Conservation (phyloP, 1,140 invertebrate species). For the Drosophila santomea region DNA sequence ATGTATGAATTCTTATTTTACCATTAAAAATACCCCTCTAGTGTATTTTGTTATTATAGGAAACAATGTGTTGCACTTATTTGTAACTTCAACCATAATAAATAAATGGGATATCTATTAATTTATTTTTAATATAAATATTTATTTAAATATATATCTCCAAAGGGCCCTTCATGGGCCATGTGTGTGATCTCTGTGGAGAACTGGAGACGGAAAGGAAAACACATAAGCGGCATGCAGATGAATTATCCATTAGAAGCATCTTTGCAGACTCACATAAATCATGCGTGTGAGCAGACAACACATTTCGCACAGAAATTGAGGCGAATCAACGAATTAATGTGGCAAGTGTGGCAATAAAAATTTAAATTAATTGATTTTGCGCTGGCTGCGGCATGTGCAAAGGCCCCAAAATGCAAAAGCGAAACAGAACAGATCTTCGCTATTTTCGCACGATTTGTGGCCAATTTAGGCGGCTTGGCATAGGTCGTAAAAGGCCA, state of each 20-base stretch:
- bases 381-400: conserved; percentile 35
- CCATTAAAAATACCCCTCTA: too few species aligned
- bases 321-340: conserved; percentile 53
- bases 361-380: conserved; percentile 76
- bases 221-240: conserved; percentile 1
- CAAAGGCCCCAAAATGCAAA: background rate
- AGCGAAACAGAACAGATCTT: conserved; percentile 13
- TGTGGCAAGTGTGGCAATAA: conserved; percentile 69
- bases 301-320: conserved; percentile 40
- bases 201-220: background rate
- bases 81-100: too few species aligned
- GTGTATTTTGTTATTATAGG: too few species aligned
- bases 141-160: too few species aligned
- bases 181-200: background rate
- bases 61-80: too few species aligned
- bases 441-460: conserved; percentile 63
- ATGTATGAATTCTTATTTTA: background rate
- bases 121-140: too few species aligned
- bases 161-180: background rate
- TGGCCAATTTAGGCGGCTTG: conserved; percentile 56
- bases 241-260: conserved; percentile 40
- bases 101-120: too few species aligned
- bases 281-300: conserved; percentile 36
- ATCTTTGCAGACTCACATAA: conserved; percentile 47
- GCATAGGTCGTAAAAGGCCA: conserved; percentile 47